Evolutionary conservation across 2,888 invertebrate genomes (phyloP).

Genomic region (Apocheima hispidaria): DNA sequence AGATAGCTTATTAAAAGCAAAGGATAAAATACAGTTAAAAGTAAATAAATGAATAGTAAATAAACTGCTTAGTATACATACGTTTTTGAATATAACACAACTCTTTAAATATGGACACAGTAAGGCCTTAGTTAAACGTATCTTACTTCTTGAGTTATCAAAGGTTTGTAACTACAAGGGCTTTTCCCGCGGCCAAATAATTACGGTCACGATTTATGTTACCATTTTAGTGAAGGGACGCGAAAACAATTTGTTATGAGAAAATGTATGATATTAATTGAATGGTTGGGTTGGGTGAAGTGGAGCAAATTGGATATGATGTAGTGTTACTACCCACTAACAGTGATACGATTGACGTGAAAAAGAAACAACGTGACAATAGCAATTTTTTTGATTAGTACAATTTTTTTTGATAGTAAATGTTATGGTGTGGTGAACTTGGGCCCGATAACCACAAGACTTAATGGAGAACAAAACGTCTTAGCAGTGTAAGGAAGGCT

Average conservation of each 20-base stretch:
- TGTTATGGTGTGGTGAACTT: no score
- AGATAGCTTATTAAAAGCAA: no score
- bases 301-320: slow-evolving; percentile 29
- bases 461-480: no score
- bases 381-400: slow-evolving; percentile 2
- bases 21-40: no score
- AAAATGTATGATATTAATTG: slow-evolving; percentile 55
- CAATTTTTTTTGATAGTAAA: slow-evolving; percentile 1
- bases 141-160: slow-evolving; percentile 33
- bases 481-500: no score
- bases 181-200: slow-evolving; percentile 60
- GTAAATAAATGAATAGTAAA: no score
- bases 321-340: slow-evolving; percentile 7
- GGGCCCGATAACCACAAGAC: no score
- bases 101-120: no score
- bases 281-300: slow-evolving; percentile 32
- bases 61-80: no score
- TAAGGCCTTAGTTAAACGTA: neutral
- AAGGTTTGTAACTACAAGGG: slow-evolving; percentile 52
- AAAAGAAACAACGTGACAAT: slow-evolving; percentile 14
- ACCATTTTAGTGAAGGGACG: slow-evolving; percentile 57
- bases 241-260: slow-evolving; percentile 62
- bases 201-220: slow-evolving; percentile 68
- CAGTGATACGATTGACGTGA: neutral
- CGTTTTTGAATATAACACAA: neutral